Evolutionary conservation across 2,888 invertebrate genomes (phyloP), one percentile per base, ranked within the genome.

Genomic region (Drosophila mayaguana): DNA sequence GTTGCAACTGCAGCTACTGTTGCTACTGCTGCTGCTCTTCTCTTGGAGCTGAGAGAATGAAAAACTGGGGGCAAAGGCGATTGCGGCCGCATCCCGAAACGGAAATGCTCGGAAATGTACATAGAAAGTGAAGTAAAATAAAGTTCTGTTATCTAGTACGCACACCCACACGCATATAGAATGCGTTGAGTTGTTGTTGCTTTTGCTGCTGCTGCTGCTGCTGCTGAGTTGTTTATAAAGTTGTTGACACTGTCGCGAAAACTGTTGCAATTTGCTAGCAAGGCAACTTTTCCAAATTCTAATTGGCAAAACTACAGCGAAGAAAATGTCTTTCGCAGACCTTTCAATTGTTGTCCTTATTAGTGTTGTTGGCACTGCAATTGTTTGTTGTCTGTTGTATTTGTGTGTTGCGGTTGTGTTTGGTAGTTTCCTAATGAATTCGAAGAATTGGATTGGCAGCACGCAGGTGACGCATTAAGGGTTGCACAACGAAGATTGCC

Each of bases 31-130:
- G 34, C 22, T 55, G 55, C 40, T 18, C 43, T 34, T 56, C 40
- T 28, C 43, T 43, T 56, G 36, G 25, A 59, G 36, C 22, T 12
- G 43, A 11, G 34, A 25, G 40, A 34, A 43, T 28, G 57, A 12
- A 45, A 42, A 28, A 42, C 54, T 45, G 56, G 62, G 86, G 78
- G 60, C 76, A 82, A 76, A 72, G 68, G 78, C 78, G 81, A 80
- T 53, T 70, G 80, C 86, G 71, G 85, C 78, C 72, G 89, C 88
- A 87, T 84, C 85, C 68, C 80, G 67, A 84, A 75, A 88, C 90
- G 90, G 89, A 84, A 90, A 89, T 85, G 90, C 64, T 85, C 86
- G 83, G 84, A 85, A 89, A 75, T 82, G 67, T 73, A 77, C 72
- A 87, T 78, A 88, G 83, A 83, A 83, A 83, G 88, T 88, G 83